These are phyloP conservation scores for Dryas iulia DNA, from an alignment of 1,140 invertebrate species.

Conservation along the genomic window DNA sequence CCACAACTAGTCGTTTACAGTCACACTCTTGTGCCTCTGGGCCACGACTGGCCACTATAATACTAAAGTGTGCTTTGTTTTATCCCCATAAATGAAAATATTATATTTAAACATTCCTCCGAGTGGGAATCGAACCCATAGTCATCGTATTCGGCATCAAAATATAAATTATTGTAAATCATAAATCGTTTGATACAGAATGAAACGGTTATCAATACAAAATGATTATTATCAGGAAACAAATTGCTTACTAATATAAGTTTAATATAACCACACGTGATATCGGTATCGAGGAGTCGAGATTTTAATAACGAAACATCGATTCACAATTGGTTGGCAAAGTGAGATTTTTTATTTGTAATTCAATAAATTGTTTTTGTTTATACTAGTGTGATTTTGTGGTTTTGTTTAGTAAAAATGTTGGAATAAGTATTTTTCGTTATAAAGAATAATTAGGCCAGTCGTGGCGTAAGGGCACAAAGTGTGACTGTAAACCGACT, in stretches of 20 bases:
- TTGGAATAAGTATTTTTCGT: not conserved
- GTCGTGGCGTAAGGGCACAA: no score
- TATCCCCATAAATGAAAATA: no score
- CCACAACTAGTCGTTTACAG: no score
- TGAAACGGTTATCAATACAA: slow-evolving; percentile 12
- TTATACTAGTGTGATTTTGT: not conserved
- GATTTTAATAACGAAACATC: slow-evolving; percentile 32
- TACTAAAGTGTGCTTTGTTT: no score
- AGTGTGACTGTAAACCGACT: no score
- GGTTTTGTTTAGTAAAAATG: not conserved
- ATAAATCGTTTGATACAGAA: not conserved
- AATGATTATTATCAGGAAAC: slow-evolving; percentile 13
- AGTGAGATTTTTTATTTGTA: slow-evolving; percentile 44
- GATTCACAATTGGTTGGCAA: slow-evolving; percentile 31
- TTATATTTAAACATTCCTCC: no score
- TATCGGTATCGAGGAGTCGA: slow-evolving; percentile 10
- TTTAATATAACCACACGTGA: slow-evolving; percentile 10
- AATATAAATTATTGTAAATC: not conserved
- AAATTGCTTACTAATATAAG: slow-evolving; percentile 22
- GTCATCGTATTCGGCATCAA: no score
- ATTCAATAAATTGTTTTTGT: slow-evolving; percentile 48
- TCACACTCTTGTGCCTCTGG: no score
- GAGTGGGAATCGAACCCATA: no score
- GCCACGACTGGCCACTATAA: no score
- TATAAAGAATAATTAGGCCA: no score